These are phyloP conservation scores for Aporrectodea caliginosa DNA, from an alignment of 1,140 invertebrate species.

Conservation along the genomic window DNA sequence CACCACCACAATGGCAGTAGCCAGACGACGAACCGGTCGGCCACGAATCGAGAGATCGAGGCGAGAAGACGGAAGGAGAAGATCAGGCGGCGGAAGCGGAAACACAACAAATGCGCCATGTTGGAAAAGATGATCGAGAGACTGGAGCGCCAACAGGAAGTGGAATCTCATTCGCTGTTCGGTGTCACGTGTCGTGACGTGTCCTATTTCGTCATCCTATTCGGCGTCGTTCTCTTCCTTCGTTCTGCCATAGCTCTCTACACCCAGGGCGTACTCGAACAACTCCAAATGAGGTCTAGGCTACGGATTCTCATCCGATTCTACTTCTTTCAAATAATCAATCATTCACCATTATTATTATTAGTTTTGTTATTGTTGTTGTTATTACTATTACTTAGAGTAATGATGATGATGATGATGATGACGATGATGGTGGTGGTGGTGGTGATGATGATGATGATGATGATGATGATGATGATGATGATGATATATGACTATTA, in stretches of 20 bases:
- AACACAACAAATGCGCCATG: background rate
- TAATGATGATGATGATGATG: too few species aligned
- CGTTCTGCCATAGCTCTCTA: slow-evolving; percentile 3
- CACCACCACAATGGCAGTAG: too few species aligned
- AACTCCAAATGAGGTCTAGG: background rate
- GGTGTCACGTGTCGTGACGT: slow-evolving; percentile 1
- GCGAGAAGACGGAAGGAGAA: background rate
- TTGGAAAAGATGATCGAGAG: background rate
- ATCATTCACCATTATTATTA: too few species aligned
- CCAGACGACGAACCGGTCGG: too few species aligned
- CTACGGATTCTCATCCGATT: slow-evolving; percentile 22
- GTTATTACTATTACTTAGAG: too few species aligned
- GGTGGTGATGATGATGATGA: too few species aligned
- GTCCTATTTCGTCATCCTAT: slow-evolving; percentile 13
- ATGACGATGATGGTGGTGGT: too few species aligned
- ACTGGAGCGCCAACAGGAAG: background rate
- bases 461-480: too few species aligned
- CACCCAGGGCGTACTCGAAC: slow-evolving; percentile 11
- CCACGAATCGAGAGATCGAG: background rate
- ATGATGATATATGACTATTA: too few species aligned
- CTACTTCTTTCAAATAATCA: too few species aligned
- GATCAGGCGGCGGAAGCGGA: background rate
- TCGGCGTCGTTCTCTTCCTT: background rate
- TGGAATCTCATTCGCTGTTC: background rate
- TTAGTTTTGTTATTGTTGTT: too few species aligned